Evolutionary conservation across 2,113 vertebrate species (phyloP).

Genomic region (Puffinus mauretanicus): DNA sequence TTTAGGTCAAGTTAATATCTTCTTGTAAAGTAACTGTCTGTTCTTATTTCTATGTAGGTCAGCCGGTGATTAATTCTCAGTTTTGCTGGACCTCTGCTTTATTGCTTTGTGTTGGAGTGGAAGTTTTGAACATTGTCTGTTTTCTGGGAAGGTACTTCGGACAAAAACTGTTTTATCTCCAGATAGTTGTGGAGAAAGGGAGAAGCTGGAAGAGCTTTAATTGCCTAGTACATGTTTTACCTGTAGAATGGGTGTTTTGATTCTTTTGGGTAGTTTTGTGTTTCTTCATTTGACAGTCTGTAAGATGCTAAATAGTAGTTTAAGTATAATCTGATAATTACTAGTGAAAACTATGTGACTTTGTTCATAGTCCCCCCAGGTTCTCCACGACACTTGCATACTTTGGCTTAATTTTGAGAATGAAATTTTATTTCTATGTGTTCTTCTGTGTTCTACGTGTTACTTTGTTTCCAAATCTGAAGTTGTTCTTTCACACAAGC

Average conservation of each 20-base stretch:
- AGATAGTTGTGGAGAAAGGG: background rate
- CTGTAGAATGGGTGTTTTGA: background rate
- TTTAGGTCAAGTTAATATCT: background rate
- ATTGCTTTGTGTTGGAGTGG: background rate
- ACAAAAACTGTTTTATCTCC: background rate
- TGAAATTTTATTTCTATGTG: background rate
- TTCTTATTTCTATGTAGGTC: background rate
- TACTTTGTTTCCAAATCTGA: background rate
- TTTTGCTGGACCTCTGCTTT: background rate
- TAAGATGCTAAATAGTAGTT: background rate
- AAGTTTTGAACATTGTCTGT: background rate
- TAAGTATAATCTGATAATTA: background rate
- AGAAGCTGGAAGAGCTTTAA: background rate
- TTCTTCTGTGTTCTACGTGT: background rate
- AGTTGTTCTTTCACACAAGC: background rate
- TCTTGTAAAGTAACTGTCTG: background rate
- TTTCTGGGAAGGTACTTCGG: background rate
- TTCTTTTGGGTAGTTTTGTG: background rate
- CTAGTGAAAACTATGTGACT: background rate
- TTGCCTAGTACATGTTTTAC: background rate
- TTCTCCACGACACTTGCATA: background rate
- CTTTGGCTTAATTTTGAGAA: background rate
- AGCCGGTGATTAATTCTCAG: background rate
- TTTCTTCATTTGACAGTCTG: background rate
- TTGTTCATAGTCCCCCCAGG: background rate